phyloP scores from a whole-genome alignment of 2,888 invertebrate genomes.

The Pheosia gnoma region DNA sequence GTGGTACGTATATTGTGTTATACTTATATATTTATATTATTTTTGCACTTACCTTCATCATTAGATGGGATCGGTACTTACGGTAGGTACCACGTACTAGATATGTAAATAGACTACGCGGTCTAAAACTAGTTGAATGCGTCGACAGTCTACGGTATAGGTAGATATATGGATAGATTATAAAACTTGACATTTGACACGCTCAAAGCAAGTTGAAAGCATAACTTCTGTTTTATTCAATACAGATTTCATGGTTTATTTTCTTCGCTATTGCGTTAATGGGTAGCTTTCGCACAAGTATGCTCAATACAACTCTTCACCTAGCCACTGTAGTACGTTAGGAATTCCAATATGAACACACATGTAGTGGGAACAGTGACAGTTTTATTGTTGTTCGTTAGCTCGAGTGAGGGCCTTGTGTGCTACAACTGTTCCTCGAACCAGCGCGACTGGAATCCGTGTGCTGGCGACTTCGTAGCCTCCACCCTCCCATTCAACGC shows the following conservation, averaged over 20 bases:
- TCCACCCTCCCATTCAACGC: constrained; percentile 50
- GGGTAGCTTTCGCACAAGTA: neutral
- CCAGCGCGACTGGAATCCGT: constrained; percentile 50
- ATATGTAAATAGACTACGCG: too few relatives aligned
- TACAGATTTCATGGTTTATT: neutral
- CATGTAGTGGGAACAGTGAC: constrained; percentile 42
- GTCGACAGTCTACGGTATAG: too few relatives aligned
- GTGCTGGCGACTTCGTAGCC: constrained; percentile 61
- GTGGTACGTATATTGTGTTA: neutral
- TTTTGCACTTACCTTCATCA: too few relatives aligned
- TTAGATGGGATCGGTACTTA: too few relatives aligned
- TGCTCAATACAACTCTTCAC: neutral
- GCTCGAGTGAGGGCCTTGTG: constrained; percentile 38
- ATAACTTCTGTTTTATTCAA: too few relatives aligned
- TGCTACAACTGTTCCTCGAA: constrained; percentile 74
- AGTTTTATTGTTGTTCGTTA: constrained; percentile 29
- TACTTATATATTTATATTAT: neutral
- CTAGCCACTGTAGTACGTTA: constrained; percentile 10
- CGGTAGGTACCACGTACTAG: too few relatives aligned
- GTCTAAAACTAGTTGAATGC: too few relatives aligned
- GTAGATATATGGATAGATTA: too few relatives aligned
- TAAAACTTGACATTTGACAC: too few relatives aligned
- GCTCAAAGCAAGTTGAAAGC: too few relatives aligned
- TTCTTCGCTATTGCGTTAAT: neutral
- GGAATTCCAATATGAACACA: constrained; percentile 23